These are phyloP conservation scores for Sebastes diaconus DNA, from an alignment of 2,797 vertebrate species.

Conservation along the genomic window DNA sequence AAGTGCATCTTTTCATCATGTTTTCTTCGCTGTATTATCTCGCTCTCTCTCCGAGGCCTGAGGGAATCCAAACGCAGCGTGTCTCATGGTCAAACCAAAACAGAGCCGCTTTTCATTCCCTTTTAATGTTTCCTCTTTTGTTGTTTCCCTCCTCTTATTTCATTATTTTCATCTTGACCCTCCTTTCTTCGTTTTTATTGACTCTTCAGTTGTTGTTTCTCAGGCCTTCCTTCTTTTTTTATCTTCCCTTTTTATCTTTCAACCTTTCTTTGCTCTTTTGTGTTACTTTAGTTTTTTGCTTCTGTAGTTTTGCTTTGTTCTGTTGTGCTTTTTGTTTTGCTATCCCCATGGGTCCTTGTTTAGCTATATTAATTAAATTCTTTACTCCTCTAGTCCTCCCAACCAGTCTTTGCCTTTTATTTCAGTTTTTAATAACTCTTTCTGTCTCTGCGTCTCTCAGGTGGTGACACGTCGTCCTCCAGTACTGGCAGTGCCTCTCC, in stretches of 20 bases:
- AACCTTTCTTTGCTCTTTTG: background rate
- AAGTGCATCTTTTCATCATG: constrained; percentile 19
- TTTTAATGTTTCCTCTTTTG: background rate
- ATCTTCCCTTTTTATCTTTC: background rate
- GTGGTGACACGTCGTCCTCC: constrained; percentile 93
- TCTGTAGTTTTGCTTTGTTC: background rate
- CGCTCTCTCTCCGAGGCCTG: background rate
- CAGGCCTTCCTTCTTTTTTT: background rate
- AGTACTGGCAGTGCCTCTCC: constrained; percentile 94
- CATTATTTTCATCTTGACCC: background rate
- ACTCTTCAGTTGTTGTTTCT: background rate
- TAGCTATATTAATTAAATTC: background rate
- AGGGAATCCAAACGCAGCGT: background rate
- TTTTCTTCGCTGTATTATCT: background rate
- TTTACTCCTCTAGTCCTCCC: background rate
- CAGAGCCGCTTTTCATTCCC: background rate
- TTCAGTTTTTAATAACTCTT: background rate
- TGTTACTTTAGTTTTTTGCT: no score
- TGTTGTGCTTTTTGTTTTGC: background rate
- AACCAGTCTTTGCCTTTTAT: background rate
- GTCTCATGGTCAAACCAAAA: background rate
- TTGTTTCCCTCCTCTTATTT: background rate
- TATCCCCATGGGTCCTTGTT: background rate
- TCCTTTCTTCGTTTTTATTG: background rate
- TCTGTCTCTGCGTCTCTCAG: constrained; percentile 66